Base-by-base conservation (phyloP, 2,888 invertebrate species). In the Protophormia terraenovae region DNA sequence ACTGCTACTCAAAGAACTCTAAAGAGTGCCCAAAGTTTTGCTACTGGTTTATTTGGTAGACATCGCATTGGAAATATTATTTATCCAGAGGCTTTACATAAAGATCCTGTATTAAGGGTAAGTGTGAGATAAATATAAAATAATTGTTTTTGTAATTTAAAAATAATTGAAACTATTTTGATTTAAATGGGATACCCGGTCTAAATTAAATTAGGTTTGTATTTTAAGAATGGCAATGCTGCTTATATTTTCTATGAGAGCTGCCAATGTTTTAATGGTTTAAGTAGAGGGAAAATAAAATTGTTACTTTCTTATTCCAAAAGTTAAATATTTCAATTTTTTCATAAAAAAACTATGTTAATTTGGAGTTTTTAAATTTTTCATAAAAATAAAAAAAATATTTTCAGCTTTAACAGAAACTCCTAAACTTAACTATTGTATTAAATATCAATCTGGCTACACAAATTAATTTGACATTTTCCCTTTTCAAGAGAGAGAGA, bases 1-100 rank as follows among this genome's bases (percentile, higher is more conserved):
- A 97, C 97, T 19, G 94, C 95, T 1, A 96, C 96, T 1, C 95
- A 97, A 90, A 94, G 97, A 87, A 95, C 97, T 0, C 94, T 95
- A 75, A 94, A 95, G 88, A 97, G 97, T 92, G 97, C 97, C 0
- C 94, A 94, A 88, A 94, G 95, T 90, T 97, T 97, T 93, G 94
- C 95, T 0, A 93, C 95, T 69, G 97, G 97, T 0, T 92, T 97
- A 55, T 97, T 97, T 93, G 96, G 96, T 14, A 94, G 94, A 85
- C 93, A 94, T 88, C 93, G 94, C 24, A 94, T 94, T 22, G 93
- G 94, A 69, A 92, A 94, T 86, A 95, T 97, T 12, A 93, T 93
- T 89, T 96, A 94, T 93, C 95, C 95, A 27, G 94, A 95, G 86
- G 94, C 96, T 3, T 90, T 94, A 29, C 93, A 94, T 89, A 94